A percentile compares a stretch with the other conserved stretches of the same genome.
These are phyloP conservation scores for Sinocyclocheilus grahami DNA, from an alignment of 2,113 vertebrate genomes.

Conservation along the genomic window DNA sequence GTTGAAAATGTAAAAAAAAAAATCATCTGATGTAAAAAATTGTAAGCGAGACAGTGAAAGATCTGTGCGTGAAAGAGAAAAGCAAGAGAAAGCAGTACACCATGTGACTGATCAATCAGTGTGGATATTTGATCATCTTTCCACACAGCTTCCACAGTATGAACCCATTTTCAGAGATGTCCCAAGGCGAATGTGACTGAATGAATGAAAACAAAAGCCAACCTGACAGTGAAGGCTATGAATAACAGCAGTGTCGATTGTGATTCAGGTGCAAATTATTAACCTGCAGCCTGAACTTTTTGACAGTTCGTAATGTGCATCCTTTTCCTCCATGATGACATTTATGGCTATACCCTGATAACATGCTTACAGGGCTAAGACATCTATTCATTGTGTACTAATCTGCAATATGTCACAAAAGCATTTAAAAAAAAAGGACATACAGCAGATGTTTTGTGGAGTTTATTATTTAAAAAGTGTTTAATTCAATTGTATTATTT, in stretches of 20 bases:
- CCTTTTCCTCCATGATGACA: not conserved
- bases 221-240: not conserved
- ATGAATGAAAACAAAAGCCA: not conserved
- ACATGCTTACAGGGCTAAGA: not conserved
- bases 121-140: not conserved
- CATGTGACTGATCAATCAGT: not conserved
- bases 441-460: not conserved
- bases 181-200: not conserved
- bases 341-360: not conserved
- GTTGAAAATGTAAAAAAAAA: too few relatives aligned
- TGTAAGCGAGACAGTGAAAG: not conserved
- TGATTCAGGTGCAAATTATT: not conserved
- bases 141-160: not conserved
- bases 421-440: not conserved
- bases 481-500: too few relatives aligned
- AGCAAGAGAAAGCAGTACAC: not conserved
- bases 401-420: not conserved
- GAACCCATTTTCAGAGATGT: not conserved
- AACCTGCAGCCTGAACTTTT: not conserved
- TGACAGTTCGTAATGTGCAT: not conserved
- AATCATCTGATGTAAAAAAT: too few relatives aligned
- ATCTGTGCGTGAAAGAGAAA: not conserved
- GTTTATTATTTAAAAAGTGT: too few relatives aligned
- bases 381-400: not conserved
- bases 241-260: not conserved